Evolutionary conservation across 2,797 vertebrate species (phyloP).

Genomic region (Falco rusticolus): DNA sequence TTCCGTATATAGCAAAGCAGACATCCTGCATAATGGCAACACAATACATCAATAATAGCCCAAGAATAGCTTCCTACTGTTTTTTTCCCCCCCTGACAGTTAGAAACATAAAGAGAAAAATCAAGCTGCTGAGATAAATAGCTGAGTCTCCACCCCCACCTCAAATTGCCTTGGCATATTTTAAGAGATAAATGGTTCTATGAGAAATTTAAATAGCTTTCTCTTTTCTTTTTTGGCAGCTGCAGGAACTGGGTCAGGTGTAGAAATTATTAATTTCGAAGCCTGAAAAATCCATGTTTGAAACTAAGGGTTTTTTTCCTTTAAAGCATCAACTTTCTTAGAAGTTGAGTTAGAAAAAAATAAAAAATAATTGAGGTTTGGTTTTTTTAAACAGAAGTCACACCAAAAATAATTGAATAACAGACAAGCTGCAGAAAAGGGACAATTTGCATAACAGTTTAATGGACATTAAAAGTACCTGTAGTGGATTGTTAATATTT

Average conservation of each 20-base stretch:
- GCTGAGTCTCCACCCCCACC: slow-evolving; percentile 67
- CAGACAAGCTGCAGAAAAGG: neutral
- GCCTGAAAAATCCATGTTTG: slow-evolving; percentile 72
- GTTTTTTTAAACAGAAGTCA: neutral
- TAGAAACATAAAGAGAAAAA: slow-evolving; percentile 71
- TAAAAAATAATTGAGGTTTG: neutral
- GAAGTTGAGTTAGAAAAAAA: slow-evolving; percentile 54
- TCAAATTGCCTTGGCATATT: slow-evolving; percentile 77
- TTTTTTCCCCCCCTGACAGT: slow-evolving; percentile 63
- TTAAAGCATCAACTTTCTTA: slow-evolving; percentile 70
- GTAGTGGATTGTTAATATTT: neutral
- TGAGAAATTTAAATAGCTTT: slow-evolving; percentile 76
- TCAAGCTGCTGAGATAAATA: slow-evolving; percentile 72
- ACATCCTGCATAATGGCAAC: slow-evolving; percentile 51
- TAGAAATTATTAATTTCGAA: slow-evolving; percentile 81
- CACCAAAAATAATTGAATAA: slow-evolving; percentile 37
- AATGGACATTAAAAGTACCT: slow-evolving; percentile 8
- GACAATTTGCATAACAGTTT: neutral
- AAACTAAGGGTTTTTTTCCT: slow-evolving; percentile 49
- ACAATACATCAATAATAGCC: slow-evolving; percentile 61
- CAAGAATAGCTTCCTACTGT: slow-evolving; percentile 59
- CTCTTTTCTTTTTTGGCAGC: slow-evolving; percentile 76
- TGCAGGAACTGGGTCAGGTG: slow-evolving; percentile 79
- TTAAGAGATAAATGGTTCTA: slow-evolving; percentile 76
- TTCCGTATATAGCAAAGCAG: slow-evolving; percentile 60